Evolutionary conservation across 2,888 invertebrate genomes (phyloP), one percentile per base, ranked within the genome.

Genomic region (Leptopilina drosophilae): DNA sequence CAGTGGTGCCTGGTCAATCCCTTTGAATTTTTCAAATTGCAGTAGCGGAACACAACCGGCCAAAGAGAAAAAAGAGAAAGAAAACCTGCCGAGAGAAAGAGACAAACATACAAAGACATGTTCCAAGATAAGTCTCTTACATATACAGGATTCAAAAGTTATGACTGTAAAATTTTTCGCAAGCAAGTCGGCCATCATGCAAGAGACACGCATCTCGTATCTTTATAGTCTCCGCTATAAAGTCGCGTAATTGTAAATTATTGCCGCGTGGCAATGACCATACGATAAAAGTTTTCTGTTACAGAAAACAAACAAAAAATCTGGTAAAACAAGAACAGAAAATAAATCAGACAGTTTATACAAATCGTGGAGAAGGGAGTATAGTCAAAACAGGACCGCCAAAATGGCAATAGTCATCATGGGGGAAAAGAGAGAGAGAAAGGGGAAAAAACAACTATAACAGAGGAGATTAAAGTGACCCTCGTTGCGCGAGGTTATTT

Each of bases 211-310:
- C 88, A 88, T 87, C 83, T 83, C 86, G 87, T 89, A 90, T 89
- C 88, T 90, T 90, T 90, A 90, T 89, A 89, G 84, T 84, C 85
- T 84, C 11, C 9, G 77, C 87, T 87, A 87, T 89, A 89, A 90
- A 89, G 85, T 84, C 84, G 86, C 87, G 89, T 90, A 90, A 90
- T 90, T 90, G 90, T 89, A 87, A 90, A 89, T 89, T 90, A 90
- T 89, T 87, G 86, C 88, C 84, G 77, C 82, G 84, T 81, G 83
- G 85, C 87, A 85, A 87, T 88, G 85, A 81, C 84, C 76, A 85
- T 49, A 49, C 82, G 87, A 86, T 87, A 87, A 86, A 88, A 87
- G 84, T 77, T 81, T 78, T 78, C 79, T 49, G 80, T 79, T 81
- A 82, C 79, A 81, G 76, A 42, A 84, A 82, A 49, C 9, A 49